Evolutionary conservation across 2,888 invertebrate genomes (phyloP).

Genomic region (Fragum sueziense): DNA sequence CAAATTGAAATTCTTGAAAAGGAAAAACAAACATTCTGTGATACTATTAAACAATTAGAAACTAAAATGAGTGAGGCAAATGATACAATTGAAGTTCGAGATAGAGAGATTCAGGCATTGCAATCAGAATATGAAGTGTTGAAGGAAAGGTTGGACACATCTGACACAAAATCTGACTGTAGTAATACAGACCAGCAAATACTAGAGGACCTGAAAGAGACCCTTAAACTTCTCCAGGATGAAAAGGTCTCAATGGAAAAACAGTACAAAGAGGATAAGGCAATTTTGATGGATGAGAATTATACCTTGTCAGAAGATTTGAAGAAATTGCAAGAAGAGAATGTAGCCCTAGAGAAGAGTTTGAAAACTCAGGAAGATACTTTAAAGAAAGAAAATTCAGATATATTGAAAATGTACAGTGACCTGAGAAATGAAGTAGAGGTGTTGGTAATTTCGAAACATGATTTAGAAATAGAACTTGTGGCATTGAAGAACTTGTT

Average conservation of each 20-base stretch:
- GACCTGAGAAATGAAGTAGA: constrained; percentile 60
- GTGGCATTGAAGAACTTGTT: constrained; percentile 50
- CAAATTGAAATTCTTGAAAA: constrained; percentile 48
- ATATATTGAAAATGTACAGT: constrained; percentile 60
- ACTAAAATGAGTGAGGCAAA: not conserved
- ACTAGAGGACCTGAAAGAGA: constrained; percentile 48
- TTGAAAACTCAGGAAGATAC: constrained; percentile 49
- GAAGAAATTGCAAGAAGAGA: constrained; percentile 41
- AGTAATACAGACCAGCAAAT: constrained; percentile 49
- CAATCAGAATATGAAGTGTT: constrained; percentile 17
- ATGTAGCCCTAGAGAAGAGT: constrained; percentile 39
- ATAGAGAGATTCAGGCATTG: not conserved
- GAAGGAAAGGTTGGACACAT: constrained; percentile 27
- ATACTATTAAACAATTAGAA: constrained; percentile 25
- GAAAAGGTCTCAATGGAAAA: constrained; percentile 42
- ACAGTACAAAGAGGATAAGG: constrained; percentile 28
- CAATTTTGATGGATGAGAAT: constrained; percentile 42
- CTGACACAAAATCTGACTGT: constrained; percentile 34
- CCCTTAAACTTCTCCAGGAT: constrained; percentile 35
- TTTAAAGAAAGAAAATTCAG: constrained; percentile 56
- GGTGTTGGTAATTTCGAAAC: constrained; percentile 54
- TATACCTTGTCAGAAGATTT: constrained; percentile 48
- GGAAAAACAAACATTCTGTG: constrained; percentile 15
- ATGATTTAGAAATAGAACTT: constrained; percentile 55
- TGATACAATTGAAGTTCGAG: not conserved